Base-by-base conservation (phyloP, 1,140 invertebrate species). In the Heliconius melpomene region DNA sequence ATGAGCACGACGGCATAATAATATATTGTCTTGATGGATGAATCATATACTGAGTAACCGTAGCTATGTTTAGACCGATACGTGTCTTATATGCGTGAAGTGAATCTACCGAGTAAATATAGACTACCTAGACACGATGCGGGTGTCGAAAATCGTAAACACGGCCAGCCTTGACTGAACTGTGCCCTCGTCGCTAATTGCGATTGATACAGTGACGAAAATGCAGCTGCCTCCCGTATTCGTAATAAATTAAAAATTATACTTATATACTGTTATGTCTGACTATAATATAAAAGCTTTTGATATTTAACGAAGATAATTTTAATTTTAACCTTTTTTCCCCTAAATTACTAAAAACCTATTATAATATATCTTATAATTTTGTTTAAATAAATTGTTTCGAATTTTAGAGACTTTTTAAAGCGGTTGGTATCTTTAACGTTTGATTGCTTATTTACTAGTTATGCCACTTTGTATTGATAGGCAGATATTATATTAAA, bases 141-240 rank as follows among this genome's bases (percentile, higher is more conserved):
- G 32, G 26, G 52, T 75, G 75, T 73, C 60, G 74, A 54, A 75
- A 79, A 77, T 75, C 83, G 80, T 84, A 84, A 84, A 84, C 81
- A 82, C 77, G 29, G 20, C n/a, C 76, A 84, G 78, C 83, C 82
- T 84, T 84, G 80, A 79, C 77, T 78, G 72, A 70, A 77, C 54
- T 72, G 71, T n/a, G 71, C 18, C 29, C 71, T 38, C 36, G 70
- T 29, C 36, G n/a, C 70, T 71, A 71, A 38, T 71, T 66, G 23
- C 71, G 36, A 72, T 38, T 72, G 32, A 72, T 72, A 11, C 13
- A 38, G 71, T 72, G 71, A 72, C 71, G 13, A 72, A 38, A 38
- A 20, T 72, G 20, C 8, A 72, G 7, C 16, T 1, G 36, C 20
- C 36, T 9, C 29, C 18, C 18, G 18, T 52, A 20, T 2, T 52